These are phyloP conservation scores for Psammodynastes pulverulentus DNA, from an alignment of 2,113 vertebrate species.

Conservation along the genomic window DNA sequence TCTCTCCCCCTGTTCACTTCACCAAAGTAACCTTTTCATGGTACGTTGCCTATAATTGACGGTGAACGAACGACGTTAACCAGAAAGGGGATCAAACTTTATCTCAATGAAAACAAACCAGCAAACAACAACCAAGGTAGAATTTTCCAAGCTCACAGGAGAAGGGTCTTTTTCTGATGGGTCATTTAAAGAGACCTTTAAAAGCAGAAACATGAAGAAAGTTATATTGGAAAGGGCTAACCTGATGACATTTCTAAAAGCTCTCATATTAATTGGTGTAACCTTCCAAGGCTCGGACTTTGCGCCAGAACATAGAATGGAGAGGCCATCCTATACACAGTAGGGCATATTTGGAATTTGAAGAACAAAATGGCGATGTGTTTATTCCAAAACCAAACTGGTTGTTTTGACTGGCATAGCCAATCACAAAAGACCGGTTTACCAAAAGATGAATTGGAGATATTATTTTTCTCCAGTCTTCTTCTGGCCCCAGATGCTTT, in stretches of 20 bases:
- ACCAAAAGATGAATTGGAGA: background rate
- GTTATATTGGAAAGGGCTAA: background rate
- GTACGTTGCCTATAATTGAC: constrained; percentile 59
- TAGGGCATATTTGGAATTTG: background rate
- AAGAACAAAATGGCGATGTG: background rate
- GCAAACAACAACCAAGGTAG: constrained; percentile 69
- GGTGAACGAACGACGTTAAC: constrained; percentile 70
- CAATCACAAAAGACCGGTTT: background rate
- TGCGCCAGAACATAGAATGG: background rate
- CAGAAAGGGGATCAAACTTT: constrained; percentile 66
- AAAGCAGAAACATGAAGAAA: background rate
- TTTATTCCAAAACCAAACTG: background rate
- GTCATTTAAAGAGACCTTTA: background rate
- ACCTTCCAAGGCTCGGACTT: background rate
- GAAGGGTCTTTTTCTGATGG: background rate
- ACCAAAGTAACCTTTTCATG: constrained; percentile 66
- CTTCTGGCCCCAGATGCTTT: background rate
- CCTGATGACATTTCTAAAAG: background rate
- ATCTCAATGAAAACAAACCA: constrained; percentile 70
- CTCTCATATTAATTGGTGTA: background rate
- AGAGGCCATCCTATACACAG: background rate
- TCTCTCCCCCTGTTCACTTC: constrained; percentile 60
- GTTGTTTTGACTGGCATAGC: background rate
- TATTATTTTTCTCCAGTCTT: background rate
- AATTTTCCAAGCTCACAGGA: constrained; percentile 46